Base-by-base conservation (phyloP, 2,797 vertebrate species). In the Lagodon rhomboides region DNA sequence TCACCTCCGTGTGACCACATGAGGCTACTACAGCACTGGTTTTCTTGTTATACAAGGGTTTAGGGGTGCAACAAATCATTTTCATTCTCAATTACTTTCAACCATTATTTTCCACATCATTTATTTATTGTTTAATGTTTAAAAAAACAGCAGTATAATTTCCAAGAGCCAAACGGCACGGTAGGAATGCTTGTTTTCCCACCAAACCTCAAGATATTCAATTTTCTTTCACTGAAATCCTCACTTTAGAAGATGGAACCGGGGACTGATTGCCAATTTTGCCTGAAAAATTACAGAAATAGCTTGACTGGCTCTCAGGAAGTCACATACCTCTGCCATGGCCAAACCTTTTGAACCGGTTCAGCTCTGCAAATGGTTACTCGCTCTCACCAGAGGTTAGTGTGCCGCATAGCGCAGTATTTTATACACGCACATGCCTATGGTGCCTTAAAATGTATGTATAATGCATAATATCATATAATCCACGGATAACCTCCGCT, bases 391-490 rank as follows among this genome's bases (percentile, higher is more conserved):
- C 34, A 20, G 54, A 68, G 22, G 23, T 61, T 46, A 50, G 16
- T 49, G 15, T n/a, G 12, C 34, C 41, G 54, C 22, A 54, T 62
- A 22, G 34, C 3, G n/a, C 5, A 7, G 34, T 43, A 18, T 30
- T 56, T 68, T 66, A 22, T 44, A 74, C 43, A 25, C 27, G 11
- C 53, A 34, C 38, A 47, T 3, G 18, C 27, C 46, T 5, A 34
- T 12, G 13, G 34, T 4, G 17, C 23, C 13, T 25, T 66, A 56
- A 77, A 63, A 58, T 30, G 47, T 38, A 81, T 50, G 25, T 73
- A 69, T 73, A 84, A 79, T 75, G 41, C 69, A 54, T 59, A 44
- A 61, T 61, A 69, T 84, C 63, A 66, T 61, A 81, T 70, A 88
- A 72, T 66, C 53, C 50, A 62, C n/a, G 25, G 75, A 82, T 81